Base-by-base conservation (phyloP, 2,113 vertebrate genomes). In the Malurus alboscapulatus region DNA sequence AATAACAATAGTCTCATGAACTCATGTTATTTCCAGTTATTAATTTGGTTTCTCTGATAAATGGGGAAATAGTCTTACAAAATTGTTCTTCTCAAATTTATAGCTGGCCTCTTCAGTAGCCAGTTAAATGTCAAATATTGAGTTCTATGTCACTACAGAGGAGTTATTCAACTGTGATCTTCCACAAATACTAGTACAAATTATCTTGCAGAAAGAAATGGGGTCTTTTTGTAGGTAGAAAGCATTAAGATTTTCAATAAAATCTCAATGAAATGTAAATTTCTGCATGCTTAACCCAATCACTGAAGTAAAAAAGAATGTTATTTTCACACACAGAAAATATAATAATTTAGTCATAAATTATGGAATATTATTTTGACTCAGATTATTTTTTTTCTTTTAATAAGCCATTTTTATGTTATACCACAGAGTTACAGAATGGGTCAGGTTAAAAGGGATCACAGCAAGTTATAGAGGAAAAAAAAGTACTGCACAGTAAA, bases 141-240 rank as follows among this genome's bases (percentile, higher is more conserved):
- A 15, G 4, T 67, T 75, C 25, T 45, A 4, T 38, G 2, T 30
- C 66, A 71, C 34, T 79, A 32, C 2, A 47, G 12, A 36, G 17
- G 4, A 58, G 7, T 13, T 71, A 2, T 40, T 16, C 34, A 45
- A 6, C 50, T 40, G 6, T 30, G 13, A 80, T 42, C 6, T 55
- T 47, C 34, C 12, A 69, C 13, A 69, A 55, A 21, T 61, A 63
- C 18, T 38, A 42, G 5, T 42, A 55, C 14, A 50, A 76, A 73
- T 51, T 72, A 19, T 17, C 13, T 50, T 55, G 10, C 14, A 72
- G 17, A 67, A 74, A 57, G 2, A 65, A 69, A 44, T 0, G 0
- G 18, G 6, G 3, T 8, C 15, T 38, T 69, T 68, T 73, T 27
- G 16, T 45, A 16, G 47, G 14, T 26, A 17, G 30, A 71, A 67